phyloP scores from a whole-genome alignment of 2,888 invertebrate species.

The Polydrusus cervinus region DNA sequence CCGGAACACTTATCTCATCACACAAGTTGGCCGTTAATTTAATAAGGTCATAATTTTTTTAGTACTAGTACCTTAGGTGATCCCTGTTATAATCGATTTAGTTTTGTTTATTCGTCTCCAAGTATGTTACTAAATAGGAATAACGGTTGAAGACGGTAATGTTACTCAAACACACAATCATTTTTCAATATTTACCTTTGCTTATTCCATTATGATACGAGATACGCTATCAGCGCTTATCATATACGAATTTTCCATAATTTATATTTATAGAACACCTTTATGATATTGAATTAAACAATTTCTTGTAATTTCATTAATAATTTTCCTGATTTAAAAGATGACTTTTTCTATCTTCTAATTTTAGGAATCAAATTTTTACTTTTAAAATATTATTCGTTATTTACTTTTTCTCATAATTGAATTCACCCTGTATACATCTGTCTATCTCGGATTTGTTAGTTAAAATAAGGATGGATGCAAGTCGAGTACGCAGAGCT shows the following conservation, averaged over 20 bases:
- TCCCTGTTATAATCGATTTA: too few relatives aligned
- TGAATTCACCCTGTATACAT: too few relatives aligned
- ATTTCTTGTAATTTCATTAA: not conserved
- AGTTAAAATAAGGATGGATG: not conserved
- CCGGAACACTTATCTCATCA: too few relatives aligned
- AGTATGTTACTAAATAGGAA: not conserved
- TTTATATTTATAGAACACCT: slow-evolving; percentile 6
- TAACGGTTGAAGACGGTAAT: not conserved
- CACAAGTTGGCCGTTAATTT: not conserved
- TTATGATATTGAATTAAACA: not conserved
- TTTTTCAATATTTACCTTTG: slow-evolving; percentile 10
- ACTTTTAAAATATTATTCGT: too few relatives aligned
- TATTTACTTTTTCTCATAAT: too few relatives aligned
- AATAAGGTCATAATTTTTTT: not conserved
- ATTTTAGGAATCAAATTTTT: too few relatives aligned
- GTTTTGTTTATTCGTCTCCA: too few relatives aligned
- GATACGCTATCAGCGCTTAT: not conserved
- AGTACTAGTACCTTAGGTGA: too few relatives aligned
- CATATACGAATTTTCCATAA: not conserved
- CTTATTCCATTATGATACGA: not conserved
- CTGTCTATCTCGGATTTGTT: not conserved
- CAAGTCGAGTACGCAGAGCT: not conserved
- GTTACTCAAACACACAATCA: not conserved
- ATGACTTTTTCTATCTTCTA: not conserved
- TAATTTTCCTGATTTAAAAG: not conserved